Evolutionary conservation across 2,797 vertebrate species (phyloP), one percentile per base, ranked within the genome.

Genomic region (Naso thynnoides): DNA sequence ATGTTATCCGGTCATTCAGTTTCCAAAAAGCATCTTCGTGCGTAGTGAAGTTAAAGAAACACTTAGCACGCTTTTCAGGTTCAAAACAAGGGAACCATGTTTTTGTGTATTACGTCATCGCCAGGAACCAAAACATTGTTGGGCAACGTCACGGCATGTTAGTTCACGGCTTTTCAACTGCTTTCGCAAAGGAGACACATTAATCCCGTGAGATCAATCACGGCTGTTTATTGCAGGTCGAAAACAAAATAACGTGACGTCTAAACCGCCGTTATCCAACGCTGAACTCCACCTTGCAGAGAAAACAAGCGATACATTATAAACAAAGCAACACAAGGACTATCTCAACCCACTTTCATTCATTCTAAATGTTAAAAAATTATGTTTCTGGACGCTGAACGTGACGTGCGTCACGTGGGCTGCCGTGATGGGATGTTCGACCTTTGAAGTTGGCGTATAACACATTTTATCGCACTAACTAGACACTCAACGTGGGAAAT

Each of bases 51-150:
- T 83, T 54, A 84, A 82, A 90, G 90, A 83, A 92, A 84, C 83
- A 80, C 87, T 92, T 85, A 92, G 92, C 94, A 94, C 90, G 91
- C 90, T 92, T 89, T 88, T 94, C 94, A 86, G 93, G 93, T 94
- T 95, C 94, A 96, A 96, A 96, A 97, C 96, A 96, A 94, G 94
- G 96, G 95, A 96, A 96, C 96, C 96, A 96, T 96, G 95, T 95
- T 91, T 92, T 92, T 92, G 94, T 94, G 91, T 89, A 85, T 96
- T 94, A 97, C 97, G 96, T 97, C 96, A 96, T 36, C 84, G 82
- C 90, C 90, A 89, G 87, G 94, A 95, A 96, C 95, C 95, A 96
- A 96, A 97, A 96, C 96, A 97, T 95, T 94, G 95, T 93, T 90
- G 95, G 92, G 71, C 92, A 77, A 91, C 95, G 94, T 95, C 94